Percentiles rank a stretch among this genome's conserved stretches.
Evolutionary conservation across 2,888 invertebrate genomes (phyloP).

Genomic region (Xanthia togata): DNA sequence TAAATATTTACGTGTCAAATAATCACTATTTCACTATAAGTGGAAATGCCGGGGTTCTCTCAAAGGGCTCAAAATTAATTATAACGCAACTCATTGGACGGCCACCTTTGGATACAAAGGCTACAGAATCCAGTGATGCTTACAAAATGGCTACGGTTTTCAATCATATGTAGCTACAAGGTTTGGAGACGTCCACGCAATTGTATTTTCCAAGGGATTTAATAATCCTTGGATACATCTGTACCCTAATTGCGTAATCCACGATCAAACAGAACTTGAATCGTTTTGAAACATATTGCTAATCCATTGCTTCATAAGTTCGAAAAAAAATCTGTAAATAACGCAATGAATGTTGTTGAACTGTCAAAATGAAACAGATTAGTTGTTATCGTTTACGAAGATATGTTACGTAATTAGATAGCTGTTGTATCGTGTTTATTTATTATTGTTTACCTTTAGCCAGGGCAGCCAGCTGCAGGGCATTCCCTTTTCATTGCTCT

Average conservation of each 20-base stretch:
- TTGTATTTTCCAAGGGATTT: slow-evolving; percentile 69
- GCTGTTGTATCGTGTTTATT: background rate
- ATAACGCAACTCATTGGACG: slow-evolving; percentile 50
- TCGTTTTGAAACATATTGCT: no score
- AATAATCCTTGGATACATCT: slow-evolving; percentile 57
- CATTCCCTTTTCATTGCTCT: background rate
- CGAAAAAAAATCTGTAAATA: no score
- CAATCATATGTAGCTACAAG: slow-evolving; percentile 67
- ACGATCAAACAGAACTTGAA: no score
- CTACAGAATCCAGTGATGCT: slow-evolving; percentile 71
- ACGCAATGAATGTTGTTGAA: no score
- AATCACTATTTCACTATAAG: slow-evolving; percentile 41
- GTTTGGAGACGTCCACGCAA: slow-evolving; percentile 68
- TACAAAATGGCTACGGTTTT: slow-evolving; percentile 76
- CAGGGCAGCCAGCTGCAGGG: background rate
- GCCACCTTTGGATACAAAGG: slow-evolving; percentile 52
- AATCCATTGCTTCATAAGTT: no score
- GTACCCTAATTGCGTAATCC: no score
- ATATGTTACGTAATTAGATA: no score
- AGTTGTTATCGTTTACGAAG: no score
- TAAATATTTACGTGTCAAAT: slow-evolving; percentile 56
- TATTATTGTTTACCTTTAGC: background rate
- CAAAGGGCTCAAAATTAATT: slow-evolving; percentile 64
- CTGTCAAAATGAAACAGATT: no score
- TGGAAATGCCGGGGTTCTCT: slow-evolving; percentile 45